phyloP scores from a whole-genome alignment of 2,888 invertebrate species.

The Furcula furcula region DNA sequence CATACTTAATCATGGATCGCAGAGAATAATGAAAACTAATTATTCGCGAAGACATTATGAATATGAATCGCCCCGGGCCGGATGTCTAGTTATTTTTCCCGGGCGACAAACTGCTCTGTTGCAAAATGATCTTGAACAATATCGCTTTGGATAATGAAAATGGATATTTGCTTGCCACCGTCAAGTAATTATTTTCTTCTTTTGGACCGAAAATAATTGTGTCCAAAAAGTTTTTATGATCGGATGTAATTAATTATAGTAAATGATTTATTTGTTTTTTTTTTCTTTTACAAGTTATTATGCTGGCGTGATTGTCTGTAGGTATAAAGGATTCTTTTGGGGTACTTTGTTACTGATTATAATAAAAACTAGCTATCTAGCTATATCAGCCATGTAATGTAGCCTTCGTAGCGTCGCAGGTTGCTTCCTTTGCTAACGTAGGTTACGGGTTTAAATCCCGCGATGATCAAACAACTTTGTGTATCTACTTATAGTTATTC shows the following conservation, averaged over 20 bases:
- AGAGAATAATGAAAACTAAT: conserved; percentile 57
- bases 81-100: conserved; percentile 45
- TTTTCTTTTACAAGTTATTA: too few relatives aligned
- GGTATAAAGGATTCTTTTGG: too few relatives aligned
- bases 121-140: conserved; percentile 41
- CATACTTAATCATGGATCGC: conserved; percentile 8
- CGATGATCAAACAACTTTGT: too few relatives aligned
- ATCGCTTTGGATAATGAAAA: conserved; percentile 42
- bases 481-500: too few relatives aligned
- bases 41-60: conserved; percentile 53
- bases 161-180: conserved; percentile 31
- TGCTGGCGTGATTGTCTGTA: too few relatives aligned
- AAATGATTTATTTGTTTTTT: neutral
- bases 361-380: too few relatives aligned
- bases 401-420: too few relatives aligned
- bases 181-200: conserved; percentile 23
- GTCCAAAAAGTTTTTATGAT: neutral
- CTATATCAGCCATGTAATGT: too few relatives aligned
- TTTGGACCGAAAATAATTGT: conserved; percentile 4
- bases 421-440: too few relatives aligned
- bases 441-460: too few relatives aligned
- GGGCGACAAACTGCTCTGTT: conserved; percentile 30
- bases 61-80: conserved; percentile 45
- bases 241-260: neutral
- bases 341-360: too few relatives aligned